Evolutionary conservation across 2,797 vertebrate genomes (phyloP).

Genomic region (Bryconaethiops microstoma): DNA sequence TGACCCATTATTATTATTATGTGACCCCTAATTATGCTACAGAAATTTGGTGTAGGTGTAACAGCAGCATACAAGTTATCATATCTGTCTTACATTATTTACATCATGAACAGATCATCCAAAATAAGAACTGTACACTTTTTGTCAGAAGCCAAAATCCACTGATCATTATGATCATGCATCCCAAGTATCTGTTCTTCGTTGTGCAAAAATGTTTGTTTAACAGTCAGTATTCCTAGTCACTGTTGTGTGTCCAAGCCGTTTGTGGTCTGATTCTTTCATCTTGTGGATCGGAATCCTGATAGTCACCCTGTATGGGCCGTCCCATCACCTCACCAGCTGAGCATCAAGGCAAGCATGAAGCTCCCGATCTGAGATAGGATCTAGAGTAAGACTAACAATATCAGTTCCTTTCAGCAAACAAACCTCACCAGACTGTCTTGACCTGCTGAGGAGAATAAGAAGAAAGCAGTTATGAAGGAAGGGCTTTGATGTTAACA

Average conservation of each 20-base stretch:
- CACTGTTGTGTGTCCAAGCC: not conserved
- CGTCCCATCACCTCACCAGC: not conserved
- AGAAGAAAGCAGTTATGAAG: constrained; percentile 19
- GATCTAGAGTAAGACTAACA: constrained; percentile 14
- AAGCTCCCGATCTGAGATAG: not conserved
- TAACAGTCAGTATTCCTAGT: too few species aligned
- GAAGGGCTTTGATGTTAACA: constrained; percentile 17
- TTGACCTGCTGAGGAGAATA: constrained; percentile 10
- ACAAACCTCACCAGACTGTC: not conserved
- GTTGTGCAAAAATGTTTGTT: too few species aligned
- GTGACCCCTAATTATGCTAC: too few species aligned
- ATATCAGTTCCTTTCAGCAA: constrained; percentile 15
- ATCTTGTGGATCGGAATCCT: not conserved
- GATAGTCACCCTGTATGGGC: not conserved
- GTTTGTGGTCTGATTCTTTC: not conserved
- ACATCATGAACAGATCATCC: too few species aligned
- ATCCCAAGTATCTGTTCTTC: too few species aligned
- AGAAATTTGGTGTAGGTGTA: too few species aligned
- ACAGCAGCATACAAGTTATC: too few species aligned
- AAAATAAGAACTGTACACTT: too few species aligned
- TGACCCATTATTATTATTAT: too few species aligned
- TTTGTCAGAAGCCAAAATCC: too few species aligned
- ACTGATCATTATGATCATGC: too few species aligned
- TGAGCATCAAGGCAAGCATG: not conserved
- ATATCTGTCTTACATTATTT: too few species aligned